Base-by-base conservation (phyloP, 30 jellyfish, hydroid and myxozoan genomes). In the Catostylus mosaicus region DNA sequence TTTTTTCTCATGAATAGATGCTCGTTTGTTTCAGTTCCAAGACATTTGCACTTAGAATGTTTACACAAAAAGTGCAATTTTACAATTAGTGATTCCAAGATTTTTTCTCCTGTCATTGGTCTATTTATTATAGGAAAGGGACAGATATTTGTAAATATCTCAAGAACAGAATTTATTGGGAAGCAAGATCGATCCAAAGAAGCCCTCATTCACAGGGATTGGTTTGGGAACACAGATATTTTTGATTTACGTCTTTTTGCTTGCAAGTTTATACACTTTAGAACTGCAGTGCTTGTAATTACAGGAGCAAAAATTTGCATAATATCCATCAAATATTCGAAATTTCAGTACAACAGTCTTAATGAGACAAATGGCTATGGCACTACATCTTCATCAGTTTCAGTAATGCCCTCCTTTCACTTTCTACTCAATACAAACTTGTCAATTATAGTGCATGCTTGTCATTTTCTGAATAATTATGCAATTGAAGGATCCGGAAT, bases 401-500 rank as follows among this genome's bases (percentile, higher is more conserved):
- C 63, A 5, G 63, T 50, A 27, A 27, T 18, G 63, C 14, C 14
- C 63, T 50, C 20, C 5, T 50, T 23, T 23, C 0, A 0, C 6
- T 5, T 10, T 27, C 24, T 27, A 50, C 14, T 50, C 14, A 2
- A 9, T 10, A 23, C 63, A 50, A 9, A 18, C 5, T 2, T n/a
- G n/a, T 27, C 20, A 4, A 10, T 50, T 50, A 9, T 16, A 3
- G 63, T 16, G 63, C 24, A 50, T 50, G 19, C 63, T 23, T 61
- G 73, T 19, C 12, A 16, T 8, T 61, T 61, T 23, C 73, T 35
- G 5, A 24, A 61, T 23, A 61, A 61, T 24, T 26, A 3, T 29
- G 73, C 38, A 29, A 61, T 29, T 12, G 73, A 61, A 61, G 73
- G 73, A 3, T 7, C 73, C 11, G 73, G 46, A 6, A 31, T 61